Base-by-base conservation (phyloP, 2,113 vertebrate species). In the Junco hyemalis region DNA sequence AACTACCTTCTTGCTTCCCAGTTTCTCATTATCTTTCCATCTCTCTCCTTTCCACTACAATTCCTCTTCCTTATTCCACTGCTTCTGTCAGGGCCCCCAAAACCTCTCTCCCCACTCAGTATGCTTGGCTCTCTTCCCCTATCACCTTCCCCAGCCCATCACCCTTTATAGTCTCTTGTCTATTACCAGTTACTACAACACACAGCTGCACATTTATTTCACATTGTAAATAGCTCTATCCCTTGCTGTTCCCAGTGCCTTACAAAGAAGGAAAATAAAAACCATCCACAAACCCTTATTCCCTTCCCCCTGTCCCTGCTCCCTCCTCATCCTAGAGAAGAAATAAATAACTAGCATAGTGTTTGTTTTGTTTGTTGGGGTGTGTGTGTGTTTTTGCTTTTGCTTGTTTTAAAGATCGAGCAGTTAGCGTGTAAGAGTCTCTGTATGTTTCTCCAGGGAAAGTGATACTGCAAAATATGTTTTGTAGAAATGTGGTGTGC, bases 221-320 rank as follows among this genome's bases (percentile, higher is more conserved):
- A 63, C 31, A 64, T 10, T 71, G 60, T 57, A 92, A 93, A 76
- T 57, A 80, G 28, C 11, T 86, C 35, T 11, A 44, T 57, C 61
- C 28, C 73, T 88, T 88, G 29, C 28, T 86, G 40, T 57, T 94
- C 14, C 36, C 10, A n/a, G 29, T 23, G 50, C 12, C 48, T 81
- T 19, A 42, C 7, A 31, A 60, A 16, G 47, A 51, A 29, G 12
- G 21, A 40, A 36, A 36, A 50, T 50, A 50, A 40, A 20, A 16
- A 1, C 2, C 0, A 4, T 17, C 6, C 5, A n/a, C 22, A 14
- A 69, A 53, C 2, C 6, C 8, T 63, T 45, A 53, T 61, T 35
- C 23, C 5, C 3, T 45, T 38, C 5, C 8, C 33, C 9, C 12
- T 61, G 9, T 77, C 8, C 13, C 5, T 9, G 7, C 3, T 64